phyloP scores from a whole-genome alignment of 2,797 vertebrate genomes.

The Spinibarbus caldwelli region DNA sequence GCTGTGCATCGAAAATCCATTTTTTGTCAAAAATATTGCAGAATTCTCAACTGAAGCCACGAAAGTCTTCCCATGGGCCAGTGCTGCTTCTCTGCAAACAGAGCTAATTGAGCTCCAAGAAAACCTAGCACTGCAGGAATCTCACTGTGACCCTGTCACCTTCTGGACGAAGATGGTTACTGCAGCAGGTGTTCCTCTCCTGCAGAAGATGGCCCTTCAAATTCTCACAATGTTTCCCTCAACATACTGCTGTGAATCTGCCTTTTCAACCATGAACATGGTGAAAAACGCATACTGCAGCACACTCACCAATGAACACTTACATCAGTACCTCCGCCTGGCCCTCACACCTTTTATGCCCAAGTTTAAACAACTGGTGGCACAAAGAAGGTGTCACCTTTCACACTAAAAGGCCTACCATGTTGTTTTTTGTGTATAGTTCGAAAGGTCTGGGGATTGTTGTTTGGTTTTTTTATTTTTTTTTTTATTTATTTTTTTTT shows the following conservation, averaged over 20 bases:
- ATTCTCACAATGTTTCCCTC: slow-evolving; percentile 45
- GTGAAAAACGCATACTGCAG: too few relatives aligned
- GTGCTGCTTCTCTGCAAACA: slow-evolving; percentile 49
- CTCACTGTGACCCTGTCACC: slow-evolving; percentile 46
- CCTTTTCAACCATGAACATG: too few relatives aligned
- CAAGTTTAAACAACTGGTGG: too few relatives aligned
- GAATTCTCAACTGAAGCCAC: slow-evolving; percentile 21
- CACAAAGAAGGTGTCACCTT: too few relatives aligned
- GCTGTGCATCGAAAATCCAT: neutral
- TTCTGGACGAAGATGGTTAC: slow-evolving; percentile 52
- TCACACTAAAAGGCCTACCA: too few relatives aligned
- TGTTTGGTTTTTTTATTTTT: too few relatives aligned
- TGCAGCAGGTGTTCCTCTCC: slow-evolving; percentile 43
- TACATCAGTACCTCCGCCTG: too few relatives aligned
- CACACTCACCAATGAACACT: too few relatives aligned
- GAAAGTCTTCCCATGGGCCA: slow-evolving; percentile 39
- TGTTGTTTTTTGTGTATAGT: too few relatives aligned
- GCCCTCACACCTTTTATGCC: too few relatives aligned
- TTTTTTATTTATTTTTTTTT: too few relatives aligned
- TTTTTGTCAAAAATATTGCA: neutral
- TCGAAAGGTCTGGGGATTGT: too few relatives aligned
- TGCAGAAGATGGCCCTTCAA: slow-evolving; percentile 45
- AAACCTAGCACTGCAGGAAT: slow-evolving; percentile 43
- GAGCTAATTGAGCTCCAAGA: slow-evolving; percentile 51
- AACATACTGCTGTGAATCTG: slow-evolving; percentile 17